phyloP scores from a whole-genome alignment of 2,113 vertebrate genomes.

The Pavo muticus region DNA sequence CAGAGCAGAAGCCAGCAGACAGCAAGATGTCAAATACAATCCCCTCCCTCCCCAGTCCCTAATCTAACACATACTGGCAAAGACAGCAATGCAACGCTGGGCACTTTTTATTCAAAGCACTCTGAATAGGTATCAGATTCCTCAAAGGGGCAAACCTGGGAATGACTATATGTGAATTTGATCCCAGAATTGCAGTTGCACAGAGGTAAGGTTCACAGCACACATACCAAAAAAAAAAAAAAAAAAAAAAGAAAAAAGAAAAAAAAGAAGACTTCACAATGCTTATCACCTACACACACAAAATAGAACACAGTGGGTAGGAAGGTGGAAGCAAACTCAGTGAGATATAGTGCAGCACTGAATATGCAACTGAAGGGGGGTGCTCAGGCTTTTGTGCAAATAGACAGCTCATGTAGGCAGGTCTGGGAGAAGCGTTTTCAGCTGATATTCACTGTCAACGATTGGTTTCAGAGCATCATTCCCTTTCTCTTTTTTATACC shows the following conservation, averaged over 20 bases:
- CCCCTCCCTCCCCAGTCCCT: not conserved
- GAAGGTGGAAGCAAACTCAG: conserved; percentile 1
- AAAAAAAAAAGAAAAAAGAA: not conserved
- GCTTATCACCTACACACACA: not conserved
- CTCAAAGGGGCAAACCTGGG: not conserved
- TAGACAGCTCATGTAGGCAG: not conserved
- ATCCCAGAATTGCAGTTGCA: not conserved
- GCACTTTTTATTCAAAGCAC: not conserved
- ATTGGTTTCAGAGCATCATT: not conserved
- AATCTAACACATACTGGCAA: not conserved
- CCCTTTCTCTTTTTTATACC: not conserved
- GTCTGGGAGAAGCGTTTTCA: not conserved
- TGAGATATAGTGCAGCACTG: not conserved
- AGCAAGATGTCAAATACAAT: accelerated
- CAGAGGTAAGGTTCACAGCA: not conserved
- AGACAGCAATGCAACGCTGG: not conserved
- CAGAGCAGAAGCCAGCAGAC: not conserved
- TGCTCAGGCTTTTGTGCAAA: not conserved
- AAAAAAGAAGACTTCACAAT: not conserved
- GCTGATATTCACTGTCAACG: not conserved
- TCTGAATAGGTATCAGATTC: not conserved
- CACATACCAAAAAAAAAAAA: not conserved
- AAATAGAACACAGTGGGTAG: conserved; percentile 26
- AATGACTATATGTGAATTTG: not conserved
- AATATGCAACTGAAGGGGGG: not conserved